These are phyloP conservation scores for Drosophila lowei DNA, from an alignment of 1,140 invertebrate genomes.

Conservation along the genomic window DNA sequence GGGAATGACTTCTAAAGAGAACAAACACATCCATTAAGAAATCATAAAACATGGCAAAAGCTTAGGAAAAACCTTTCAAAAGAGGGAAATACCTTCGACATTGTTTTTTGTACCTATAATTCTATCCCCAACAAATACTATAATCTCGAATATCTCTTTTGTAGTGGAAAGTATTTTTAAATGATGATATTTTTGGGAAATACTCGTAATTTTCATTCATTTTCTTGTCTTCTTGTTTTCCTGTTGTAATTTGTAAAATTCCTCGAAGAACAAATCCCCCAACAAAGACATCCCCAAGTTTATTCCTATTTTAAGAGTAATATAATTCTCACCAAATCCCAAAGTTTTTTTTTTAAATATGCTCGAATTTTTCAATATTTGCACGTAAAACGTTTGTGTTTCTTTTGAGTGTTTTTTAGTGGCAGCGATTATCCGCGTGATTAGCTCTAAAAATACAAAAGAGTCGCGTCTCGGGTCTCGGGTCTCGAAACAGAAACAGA, in stretches of 20 bases:
- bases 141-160: conserved; percentile 1
- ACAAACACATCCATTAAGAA: too few species aligned
- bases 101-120: too few species aligned
- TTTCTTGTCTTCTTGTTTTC: too few species aligned
- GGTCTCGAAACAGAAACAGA: conserved; percentile 1
- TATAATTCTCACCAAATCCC: neutral
- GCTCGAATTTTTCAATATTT: conserved; percentile 16
- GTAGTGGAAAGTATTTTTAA: neutral
- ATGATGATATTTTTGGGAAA: too few species aligned
- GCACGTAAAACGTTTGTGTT: conserved; percentile 12
- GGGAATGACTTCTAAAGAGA: too few species aligned
- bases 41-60: too few species aligned
- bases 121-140: neutral
- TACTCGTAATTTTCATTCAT: neutral
- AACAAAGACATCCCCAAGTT: too few species aligned
- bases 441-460: conserved; percentile 66
- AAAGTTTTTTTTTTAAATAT: too few species aligned
- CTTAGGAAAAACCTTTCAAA: too few species aligned
- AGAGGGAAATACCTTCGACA: too few species aligned
- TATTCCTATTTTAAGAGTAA: too few species aligned
- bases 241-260: neutral
- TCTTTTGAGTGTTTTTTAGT: conserved; percentile 41
- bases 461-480: conserved; percentile 9
- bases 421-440: conserved; percentile 64
- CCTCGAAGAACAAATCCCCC: conserved; percentile 5